Percentiles rank a stretch among this genome's conserved stretches.
Conservation (phyloP, 2,113 vertebrate species). For the Lepisosteus osseus region DNA sequence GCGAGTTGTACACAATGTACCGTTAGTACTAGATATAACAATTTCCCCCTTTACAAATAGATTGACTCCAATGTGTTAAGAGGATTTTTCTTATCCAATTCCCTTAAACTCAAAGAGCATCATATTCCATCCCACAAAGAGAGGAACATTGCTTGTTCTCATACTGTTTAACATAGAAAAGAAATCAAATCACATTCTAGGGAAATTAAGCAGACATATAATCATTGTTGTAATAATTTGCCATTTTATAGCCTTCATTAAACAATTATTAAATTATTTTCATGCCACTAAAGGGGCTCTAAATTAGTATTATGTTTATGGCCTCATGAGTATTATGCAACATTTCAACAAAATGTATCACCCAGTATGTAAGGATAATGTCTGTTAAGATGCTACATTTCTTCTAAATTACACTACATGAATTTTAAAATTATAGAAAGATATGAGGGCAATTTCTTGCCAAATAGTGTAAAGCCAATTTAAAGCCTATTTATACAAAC, state of each 20-base stretch:
- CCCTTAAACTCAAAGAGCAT: too few relatives aligned
- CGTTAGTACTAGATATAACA: too few relatives aligned
- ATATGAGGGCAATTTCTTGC: constrained; percentile 70
- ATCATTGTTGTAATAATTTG: too few relatives aligned
- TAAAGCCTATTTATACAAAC: constrained; percentile 40
- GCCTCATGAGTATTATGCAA: constrained; percentile 45
- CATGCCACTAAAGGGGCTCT: constrained; percentile 8
- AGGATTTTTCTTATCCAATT: too few relatives aligned
- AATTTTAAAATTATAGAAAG: constrained; percentile 75
- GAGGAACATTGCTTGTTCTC: too few relatives aligned
- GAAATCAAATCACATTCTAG: too few relatives aligned
- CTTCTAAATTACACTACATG: constrained; percentile 69
- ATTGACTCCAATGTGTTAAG: too few relatives aligned
- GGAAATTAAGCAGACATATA: too few relatives aligned
- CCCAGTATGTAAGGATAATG: constrained; percentile 68
- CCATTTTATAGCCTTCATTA: not conserved
- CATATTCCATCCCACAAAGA: too few relatives aligned
- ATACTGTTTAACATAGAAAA: too few relatives aligned
- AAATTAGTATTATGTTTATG: constrained; percentile 60
- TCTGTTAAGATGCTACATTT: constrained; percentile 67
- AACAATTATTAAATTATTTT: not conserved
- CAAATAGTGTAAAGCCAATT: constrained; percentile 75
- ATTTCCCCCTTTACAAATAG: too few relatives aligned
- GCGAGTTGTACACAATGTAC: too few relatives aligned
- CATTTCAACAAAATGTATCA: constrained; percentile 65